Evolutionary conservation across 2,113 vertebrate genomes (phyloP), one percentile per base, ranked within the genome.

Genomic region (Tonatia bakeri): DNA sequence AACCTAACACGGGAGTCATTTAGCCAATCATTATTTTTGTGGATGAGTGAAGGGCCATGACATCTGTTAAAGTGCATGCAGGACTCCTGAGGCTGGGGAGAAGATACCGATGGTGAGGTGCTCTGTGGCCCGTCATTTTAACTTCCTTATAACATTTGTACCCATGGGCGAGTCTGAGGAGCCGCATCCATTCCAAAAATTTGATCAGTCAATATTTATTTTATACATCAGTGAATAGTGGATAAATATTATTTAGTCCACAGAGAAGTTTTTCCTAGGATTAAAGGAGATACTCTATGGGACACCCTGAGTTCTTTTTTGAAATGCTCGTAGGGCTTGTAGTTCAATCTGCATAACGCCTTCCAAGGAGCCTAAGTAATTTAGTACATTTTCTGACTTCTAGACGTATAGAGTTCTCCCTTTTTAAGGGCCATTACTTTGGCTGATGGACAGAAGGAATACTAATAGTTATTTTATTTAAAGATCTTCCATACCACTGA

Each of bases 401-500:
- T 67, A 76, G 11, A 20, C 5, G 24, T 50, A 12, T 12, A 20
- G 28, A 4, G 36, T 13, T 80, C 26, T 81, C 31, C 4, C 33
- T 77, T 64, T 76, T 79, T 87, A 65, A 90, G 43, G 2, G 12
- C 15, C 56, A 45, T 70, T 86, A 87, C 36, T 84, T 92, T 82
- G 65, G 19, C 79, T 87, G 40, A 40, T 22, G n/a, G 80, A 43
- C 87, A 88, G 43, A 81, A 94, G 17, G 85, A 81, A 67, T 80
- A 67, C 33, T 43, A 92, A 28, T 81, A 87, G 72, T 93, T 12
- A 75, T 96, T 96, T 91, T 83, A 91, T 94, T 92, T 87, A 87
- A 59, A 93, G 28, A 45, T 43, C 69, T 64, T 87, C 33, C 14
- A 3, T 67, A 84, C 43, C 59, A 77, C 75, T n/a, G 91, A 3